A percentile compares a stretch with the other conserved stretches of the same genome.
phyloP scores from a whole-genome alignment of 1,140 invertebrate species.

The Rhyzopertha dominica region DNA sequence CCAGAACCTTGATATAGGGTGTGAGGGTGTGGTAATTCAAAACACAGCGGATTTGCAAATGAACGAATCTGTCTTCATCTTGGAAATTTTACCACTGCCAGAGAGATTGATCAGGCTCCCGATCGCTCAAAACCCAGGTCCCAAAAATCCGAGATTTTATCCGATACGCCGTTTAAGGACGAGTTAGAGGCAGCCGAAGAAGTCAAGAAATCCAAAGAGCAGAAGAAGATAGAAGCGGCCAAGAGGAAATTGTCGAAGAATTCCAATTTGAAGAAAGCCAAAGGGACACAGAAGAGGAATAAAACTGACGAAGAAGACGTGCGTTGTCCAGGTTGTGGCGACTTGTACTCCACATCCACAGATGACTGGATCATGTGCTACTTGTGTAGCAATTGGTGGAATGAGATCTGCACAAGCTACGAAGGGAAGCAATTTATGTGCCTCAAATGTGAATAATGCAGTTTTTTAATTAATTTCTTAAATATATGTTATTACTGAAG shows the following conservation, averaged over 20 bases:
- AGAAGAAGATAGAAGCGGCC: not conserved
- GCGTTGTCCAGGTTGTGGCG: constrained; percentile 5
- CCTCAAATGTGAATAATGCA: constrained; percentile 5
- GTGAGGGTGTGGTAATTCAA: not conserved
- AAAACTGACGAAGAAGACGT: constrained; percentile 6
- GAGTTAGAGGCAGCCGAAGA: constrained; percentile 1
- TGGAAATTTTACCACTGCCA: constrained; percentile 7
- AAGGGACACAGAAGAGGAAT: not conserved
- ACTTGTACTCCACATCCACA: not conserved
- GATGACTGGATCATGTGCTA: constrained; percentile 11
- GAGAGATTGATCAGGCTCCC: not conserved
- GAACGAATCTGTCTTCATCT: not conserved
- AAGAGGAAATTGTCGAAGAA: not conserved
- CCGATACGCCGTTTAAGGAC: constrained; percentile 7
- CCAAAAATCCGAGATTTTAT: constrained; percentile 7
- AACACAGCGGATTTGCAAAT: not conserved
- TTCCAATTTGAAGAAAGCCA: not conserved
- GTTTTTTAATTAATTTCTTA: constrained; percentile 4
- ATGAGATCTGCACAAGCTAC: constrained; percentile 6
- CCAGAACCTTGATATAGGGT: constrained; percentile 1
- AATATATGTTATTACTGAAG: too few relatives aligned
- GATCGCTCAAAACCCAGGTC: not conserved
- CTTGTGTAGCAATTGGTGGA: constrained; percentile 7
- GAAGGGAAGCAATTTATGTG: not conserved
- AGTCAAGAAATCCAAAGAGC: not conserved